Conservation (phyloP, 2,888 invertebrate species). For the Stegophylla sp. region DNA sequence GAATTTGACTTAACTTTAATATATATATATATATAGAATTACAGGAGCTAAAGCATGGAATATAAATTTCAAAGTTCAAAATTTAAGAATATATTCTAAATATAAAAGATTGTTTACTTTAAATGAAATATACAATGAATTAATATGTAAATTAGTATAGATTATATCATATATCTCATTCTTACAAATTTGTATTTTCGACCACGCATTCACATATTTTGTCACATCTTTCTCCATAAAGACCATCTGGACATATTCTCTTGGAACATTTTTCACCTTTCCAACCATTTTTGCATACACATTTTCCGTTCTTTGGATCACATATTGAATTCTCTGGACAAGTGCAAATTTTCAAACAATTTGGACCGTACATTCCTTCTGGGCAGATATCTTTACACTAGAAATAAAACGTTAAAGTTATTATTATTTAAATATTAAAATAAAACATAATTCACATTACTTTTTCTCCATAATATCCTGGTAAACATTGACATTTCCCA, state of each 20-base stretch:
- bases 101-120: too few relatives aligned
- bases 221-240: slow-evolving; percentile 75
- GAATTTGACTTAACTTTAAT: too few relatives aligned
- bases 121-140: too few relatives aligned
- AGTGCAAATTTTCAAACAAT: slow-evolving; percentile 74
- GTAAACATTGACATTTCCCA: slow-evolving; percentile 78
- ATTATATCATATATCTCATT: not conserved
- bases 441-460: slow-evolving; percentile 20
- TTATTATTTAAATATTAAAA: not conserved
- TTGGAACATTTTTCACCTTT: slow-evolving; percentile 72
- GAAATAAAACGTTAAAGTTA: slow-evolving; percentile 58
- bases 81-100: too few relatives aligned
- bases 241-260: slow-evolving; percentile 73
- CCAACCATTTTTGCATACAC: slow-evolving; percentile 80
- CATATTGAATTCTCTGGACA: slow-evolving; percentile 80
- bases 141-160: too few relatives aligned
- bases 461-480: slow-evolving; percentile 82
- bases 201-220: slow-evolving; percentile 77
- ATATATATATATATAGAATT: too few relatives aligned
- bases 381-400: slow-evolving; percentile 79
- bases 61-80: too few relatives aligned
- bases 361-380: slow-evolving; percentile 75
- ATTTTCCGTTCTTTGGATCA: slow-evolving; percentile 74
- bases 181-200: slow-evolving; percentile 73
- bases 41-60: too few relatives aligned